Conservation (phyloP, 2,888 invertebrate species). For the Apotomis betuletana region DNA sequence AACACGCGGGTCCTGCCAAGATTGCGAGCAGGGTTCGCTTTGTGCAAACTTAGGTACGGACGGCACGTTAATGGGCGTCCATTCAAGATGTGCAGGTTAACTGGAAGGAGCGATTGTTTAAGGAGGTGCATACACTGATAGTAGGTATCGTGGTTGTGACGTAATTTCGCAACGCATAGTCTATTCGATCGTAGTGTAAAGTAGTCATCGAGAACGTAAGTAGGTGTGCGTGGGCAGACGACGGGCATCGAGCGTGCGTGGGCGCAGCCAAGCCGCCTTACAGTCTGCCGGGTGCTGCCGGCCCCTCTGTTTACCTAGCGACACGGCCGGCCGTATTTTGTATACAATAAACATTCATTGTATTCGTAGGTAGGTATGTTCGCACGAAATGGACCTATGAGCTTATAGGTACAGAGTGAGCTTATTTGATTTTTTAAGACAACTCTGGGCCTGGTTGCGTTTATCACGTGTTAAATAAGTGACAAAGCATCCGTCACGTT, state of each 20-base stretch:
- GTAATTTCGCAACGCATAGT: constrained; percentile 6
- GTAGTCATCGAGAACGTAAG: constrained; percentile 18
- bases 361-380: background rate
- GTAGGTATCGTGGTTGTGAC: background rate
- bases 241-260: constrained; percentile 55
- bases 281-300: constrained; percentile 46
- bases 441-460: too few relatives aligned
- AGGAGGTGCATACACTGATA: background rate
- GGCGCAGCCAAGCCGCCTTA: constrained; percentile 63
- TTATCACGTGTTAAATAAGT: too few relatives aligned
- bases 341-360: background rate
- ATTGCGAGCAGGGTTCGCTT: constrained; percentile 1
- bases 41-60: constrained; percentile 8
- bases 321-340: background rate
- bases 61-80: constrained; percentile 4
- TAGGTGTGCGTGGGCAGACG: constrained; percentile 28
- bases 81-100: constrained; percentile 9
- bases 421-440: too few relatives aligned
- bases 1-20: background rate
- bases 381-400: background rate
- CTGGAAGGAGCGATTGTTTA: background rate
- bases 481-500: too few relatives aligned
- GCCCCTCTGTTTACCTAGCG: constrained; percentile 23
- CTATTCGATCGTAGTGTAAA: constrained; percentile 19
- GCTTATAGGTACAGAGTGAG: too few relatives aligned